phyloP scores from a whole-genome alignment of 2,797 vertebrate species.

The Enteromius fasciolatus region DNA sequence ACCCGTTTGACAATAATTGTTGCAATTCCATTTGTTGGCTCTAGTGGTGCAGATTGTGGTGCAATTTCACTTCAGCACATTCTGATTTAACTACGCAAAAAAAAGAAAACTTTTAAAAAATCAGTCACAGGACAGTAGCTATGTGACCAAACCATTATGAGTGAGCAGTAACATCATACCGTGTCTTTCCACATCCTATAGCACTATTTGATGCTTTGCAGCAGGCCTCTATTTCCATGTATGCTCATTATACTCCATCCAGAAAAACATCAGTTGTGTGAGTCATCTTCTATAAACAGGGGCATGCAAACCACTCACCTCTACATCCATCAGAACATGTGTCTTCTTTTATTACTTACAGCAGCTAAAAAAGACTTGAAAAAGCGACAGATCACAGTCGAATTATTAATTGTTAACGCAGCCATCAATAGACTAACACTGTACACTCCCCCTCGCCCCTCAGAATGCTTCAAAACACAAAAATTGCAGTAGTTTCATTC shows the following conservation, averaged over 20 bases:
- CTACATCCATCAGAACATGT: conserved; percentile 9
- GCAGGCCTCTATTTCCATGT: neutral
- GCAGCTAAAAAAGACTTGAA: neutral
- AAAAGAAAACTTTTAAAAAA: neutral
- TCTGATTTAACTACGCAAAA: neutral
- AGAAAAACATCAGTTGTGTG: conserved; percentile 6
- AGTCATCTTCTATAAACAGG: neutral
- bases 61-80: neutral
- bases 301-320: neutral
- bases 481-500: conserved; percentile 37
- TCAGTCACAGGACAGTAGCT: neutral
- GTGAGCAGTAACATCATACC: neutral
- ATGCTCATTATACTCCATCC: conserved; percentile 22
- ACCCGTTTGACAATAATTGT: conserved; percentile 26
- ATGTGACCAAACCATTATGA: neutral
- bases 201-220: neutral
- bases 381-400: neutral
- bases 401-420: conserved; percentile 20
- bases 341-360: conserved; percentile 3
- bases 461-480: conserved; percentile 2
- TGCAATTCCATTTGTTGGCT: neutral
- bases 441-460: too few species aligned
- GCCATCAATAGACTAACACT: neutral
- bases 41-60: too few species aligned
- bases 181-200: neutral